phyloP scores from a whole-genome alignment of 2,797 vertebrate species.

The Propithecus perrieri region DNA sequence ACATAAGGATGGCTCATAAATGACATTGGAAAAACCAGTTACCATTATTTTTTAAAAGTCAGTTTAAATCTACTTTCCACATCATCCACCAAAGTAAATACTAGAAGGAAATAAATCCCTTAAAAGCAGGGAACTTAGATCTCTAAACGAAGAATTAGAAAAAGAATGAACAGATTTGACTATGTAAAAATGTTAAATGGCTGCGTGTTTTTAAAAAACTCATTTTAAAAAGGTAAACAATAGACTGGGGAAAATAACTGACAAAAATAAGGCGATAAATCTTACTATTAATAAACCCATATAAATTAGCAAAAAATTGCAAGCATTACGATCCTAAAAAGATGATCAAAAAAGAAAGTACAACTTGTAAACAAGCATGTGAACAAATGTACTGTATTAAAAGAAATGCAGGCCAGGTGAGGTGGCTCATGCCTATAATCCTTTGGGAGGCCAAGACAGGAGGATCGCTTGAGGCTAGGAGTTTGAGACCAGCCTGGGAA shows the following conservation, averaged over 20 bases:
- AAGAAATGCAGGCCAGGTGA: neutral
- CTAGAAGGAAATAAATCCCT: neutral
- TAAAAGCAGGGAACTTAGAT: neutral
- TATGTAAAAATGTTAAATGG: neutral
- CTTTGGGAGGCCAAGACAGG: neutral
- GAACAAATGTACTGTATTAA: neutral
- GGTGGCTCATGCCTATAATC: neutral
- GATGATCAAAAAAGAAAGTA: slow-evolving; percentile 14
- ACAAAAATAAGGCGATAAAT: neutral
- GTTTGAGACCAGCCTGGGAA: neutral
- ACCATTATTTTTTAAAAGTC: neutral
- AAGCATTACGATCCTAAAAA: neutral
- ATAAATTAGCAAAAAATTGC: neutral
- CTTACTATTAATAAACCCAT: neutral
- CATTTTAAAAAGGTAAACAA: slow-evolving; percentile 1
- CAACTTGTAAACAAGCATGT: neutral
- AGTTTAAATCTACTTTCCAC: neutral
- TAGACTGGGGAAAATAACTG: neutral
- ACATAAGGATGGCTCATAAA: neutral
- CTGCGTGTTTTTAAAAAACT: neutral
- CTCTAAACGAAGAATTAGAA: neutral
- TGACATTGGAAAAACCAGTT: neutral
- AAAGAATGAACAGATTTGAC: neutral
- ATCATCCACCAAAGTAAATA: neutral
- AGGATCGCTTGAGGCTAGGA: neutral